Conservation (phyloP, 2,797 vertebrate genomes). For the Decapterus maruadsi region DNA sequence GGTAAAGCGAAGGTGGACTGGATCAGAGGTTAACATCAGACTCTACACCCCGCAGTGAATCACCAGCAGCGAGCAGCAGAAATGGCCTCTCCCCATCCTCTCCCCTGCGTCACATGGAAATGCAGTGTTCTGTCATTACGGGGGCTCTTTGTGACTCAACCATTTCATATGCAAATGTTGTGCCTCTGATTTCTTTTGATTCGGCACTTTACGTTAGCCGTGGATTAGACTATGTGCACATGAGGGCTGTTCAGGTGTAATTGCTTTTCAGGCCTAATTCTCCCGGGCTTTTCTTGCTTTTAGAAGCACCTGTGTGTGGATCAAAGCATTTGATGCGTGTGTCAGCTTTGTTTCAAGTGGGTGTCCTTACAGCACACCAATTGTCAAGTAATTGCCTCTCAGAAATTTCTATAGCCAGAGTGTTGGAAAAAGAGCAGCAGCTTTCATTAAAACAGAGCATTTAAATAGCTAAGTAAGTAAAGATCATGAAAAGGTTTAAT, state of each 20-base stretch:
- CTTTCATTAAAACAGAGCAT: constrained; percentile 52
- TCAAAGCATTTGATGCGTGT: constrained; percentile 83
- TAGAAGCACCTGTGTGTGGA: constrained; percentile 85
- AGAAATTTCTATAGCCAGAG: constrained; percentile 67
- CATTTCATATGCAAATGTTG: constrained; percentile 85
- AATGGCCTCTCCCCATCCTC: constrained; percentile 16
- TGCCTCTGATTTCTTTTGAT: constrained; percentile 83
- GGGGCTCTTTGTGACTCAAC: constrained; percentile 78
- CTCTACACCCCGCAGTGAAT: constrained; percentile 24
- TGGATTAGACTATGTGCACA: constrained; percentile 61
- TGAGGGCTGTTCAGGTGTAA: constrained; percentile 82
- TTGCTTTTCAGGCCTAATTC: constrained; percentile 86
- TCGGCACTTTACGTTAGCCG: constrained; percentile 75
- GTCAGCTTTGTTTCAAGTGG: constrained; percentile 81
- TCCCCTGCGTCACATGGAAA: constrained; percentile 70
- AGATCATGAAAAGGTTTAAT: constrained; percentile 63
- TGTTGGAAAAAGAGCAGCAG: constrained; percentile 38
- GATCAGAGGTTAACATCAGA: constrained; percentile 30
- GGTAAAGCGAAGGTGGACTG: constrained; percentile 5
- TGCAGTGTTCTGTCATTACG: constrained; percentile 58
- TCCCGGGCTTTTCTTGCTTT: constrained; percentile 75
- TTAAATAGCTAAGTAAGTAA: constrained; percentile 64
- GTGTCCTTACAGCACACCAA: constrained; percentile 60
- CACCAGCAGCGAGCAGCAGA: constrained; percentile 24
- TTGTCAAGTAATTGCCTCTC: constrained; percentile 80